Percentiles rank a stretch among this genome's conserved stretches.
phyloP scores from a whole-genome alignment of 35 echinoderm and acorn worm species.

The Anneissia japonica region DNA sequence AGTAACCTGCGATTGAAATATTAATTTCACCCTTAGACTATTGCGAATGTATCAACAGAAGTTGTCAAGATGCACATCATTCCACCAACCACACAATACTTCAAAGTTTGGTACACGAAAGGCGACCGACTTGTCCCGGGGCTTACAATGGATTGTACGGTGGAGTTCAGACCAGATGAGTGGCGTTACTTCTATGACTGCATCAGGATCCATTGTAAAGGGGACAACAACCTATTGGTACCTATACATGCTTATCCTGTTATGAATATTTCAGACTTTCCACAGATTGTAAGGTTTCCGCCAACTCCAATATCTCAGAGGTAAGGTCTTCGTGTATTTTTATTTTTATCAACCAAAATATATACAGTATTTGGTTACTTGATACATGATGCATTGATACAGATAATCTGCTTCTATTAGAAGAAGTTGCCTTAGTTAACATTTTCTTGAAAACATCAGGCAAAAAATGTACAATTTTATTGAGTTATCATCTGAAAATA shows the following conservation, averaged over 20 bases:
- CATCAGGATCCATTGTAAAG: constrained; percentile 94
- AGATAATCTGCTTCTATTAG: too few species aligned
- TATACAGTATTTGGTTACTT: background rate
- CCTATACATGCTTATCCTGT: constrained; percentile 88
- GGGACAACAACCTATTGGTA: constrained; percentile 63
- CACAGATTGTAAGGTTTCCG: constrained; percentile 76
- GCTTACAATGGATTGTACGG: constrained; percentile 65
- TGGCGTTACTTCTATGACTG: constrained; percentile 99
- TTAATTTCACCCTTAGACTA: too few species aligned
- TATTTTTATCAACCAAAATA: background rate
- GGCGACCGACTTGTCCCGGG: constrained; percentile 78
- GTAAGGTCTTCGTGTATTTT: constrained; percentile 23
- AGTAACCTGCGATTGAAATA: too few species aligned
- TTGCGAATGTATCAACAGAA: constrained; percentile 90
- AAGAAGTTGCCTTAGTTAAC: too few species aligned
- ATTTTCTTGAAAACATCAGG: background rate
- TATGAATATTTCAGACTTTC: constrained; percentile 77
- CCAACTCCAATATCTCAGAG: constrained; percentile 83
- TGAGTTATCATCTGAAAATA: background rate
- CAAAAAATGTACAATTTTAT: background rate
- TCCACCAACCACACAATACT: constrained; percentile 74
- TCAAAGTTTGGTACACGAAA: constrained; percentile 93
- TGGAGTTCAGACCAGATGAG: constrained; percentile 92
- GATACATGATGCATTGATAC: too few species aligned
- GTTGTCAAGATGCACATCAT: constrained; percentile 94